Evolutionary conservation across 2,113 vertebrate species (phyloP), one percentile per base, ranked within the genome.

Genomic region (Vimba vimba): DNA sequence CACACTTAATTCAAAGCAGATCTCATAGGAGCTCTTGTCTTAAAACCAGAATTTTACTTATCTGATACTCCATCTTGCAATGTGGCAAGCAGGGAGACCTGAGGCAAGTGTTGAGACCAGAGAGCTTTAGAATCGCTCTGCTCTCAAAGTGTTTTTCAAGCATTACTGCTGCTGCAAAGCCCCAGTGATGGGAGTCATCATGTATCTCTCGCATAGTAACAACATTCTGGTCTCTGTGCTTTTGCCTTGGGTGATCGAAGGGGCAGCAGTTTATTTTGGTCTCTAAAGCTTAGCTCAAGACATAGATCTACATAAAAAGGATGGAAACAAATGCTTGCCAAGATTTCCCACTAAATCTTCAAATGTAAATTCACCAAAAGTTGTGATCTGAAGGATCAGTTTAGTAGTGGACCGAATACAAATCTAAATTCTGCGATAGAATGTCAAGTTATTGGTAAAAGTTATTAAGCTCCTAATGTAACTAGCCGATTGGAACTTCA

Each of bases 91-190:
- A 55, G 60, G 45, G 45, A 69, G 43, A 82, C 80, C 80, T 33
- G 62, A 82, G 80, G 60, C 25, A 43, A 74, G n/a, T 45, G 15
- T 47, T 64, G 86, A 87, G 52, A 84, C 50, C 86, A 77, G 86
- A 78, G 79, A 89, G 87, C 89, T 86, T 82, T 83, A 85, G 85
- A 88, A 89, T 73, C 88, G 86, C 79, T 79, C 92, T 90, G 92
- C 91, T 91, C 90, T 91, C 88, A 84, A 91, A 92, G 91, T 79
- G 81, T 85, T 93, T 82, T 93, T 92, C 91, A 90, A 86, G 91
- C 86, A 86, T 83, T 84, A 85, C 73, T 77, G 83, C 83, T 92
- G 91, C 90, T 90, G 90, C 86, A 87, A 91, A 93, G 90, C 91
- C 86, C 86, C 90, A 92, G 91, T 91, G 92, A 92, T 92, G 57